A percentile compares a stretch with the other conserved stretches of the same genome.
These are phyloP conservation scores for Macrotis lagotis DNA, from an alignment of 2,113 vertebrate genomes.

Conservation along the genomic window DNA sequence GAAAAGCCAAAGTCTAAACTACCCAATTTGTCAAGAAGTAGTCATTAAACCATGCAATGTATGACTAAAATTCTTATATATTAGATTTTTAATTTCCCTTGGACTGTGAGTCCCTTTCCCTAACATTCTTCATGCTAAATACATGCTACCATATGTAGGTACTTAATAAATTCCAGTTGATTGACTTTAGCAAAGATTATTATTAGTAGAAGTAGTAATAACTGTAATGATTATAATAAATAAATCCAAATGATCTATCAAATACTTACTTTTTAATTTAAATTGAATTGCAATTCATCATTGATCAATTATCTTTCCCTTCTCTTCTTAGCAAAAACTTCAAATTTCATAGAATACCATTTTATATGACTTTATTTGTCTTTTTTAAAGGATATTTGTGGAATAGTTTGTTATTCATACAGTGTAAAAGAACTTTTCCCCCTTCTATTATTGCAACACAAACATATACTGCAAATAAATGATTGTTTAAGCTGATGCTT, in stretches of 20 bases:
- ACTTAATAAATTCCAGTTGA: not conserved
- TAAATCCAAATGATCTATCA: not conserved
- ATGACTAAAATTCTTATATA: not conserved
- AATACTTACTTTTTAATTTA: not conserved
- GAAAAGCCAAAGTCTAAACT: not conserved
- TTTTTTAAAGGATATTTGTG: not conserved
- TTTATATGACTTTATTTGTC: conserved; percentile 25
- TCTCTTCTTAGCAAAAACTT: not conserved
- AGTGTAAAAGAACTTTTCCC: conserved; percentile 8
- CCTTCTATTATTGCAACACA: not conserved
- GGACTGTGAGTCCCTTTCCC: not conserved
- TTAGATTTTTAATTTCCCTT: not conserved
- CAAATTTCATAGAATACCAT: not conserved
- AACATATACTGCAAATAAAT: conserved; percentile 16
- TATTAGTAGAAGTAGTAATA: not conserved
- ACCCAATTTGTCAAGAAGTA: not conserved
- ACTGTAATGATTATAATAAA: not conserved
- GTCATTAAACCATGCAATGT: not conserved
- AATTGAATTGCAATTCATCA: not conserved
- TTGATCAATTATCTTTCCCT: not conserved
- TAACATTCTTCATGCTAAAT: not conserved
- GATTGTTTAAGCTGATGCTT: conserved; percentile 30
- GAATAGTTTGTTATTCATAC: not conserved
- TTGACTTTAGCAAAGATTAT: not conserved
- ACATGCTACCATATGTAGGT: not conserved